Evolutionary conservation across 1,140 invertebrate species (phyloP).

Genomic region (Bombus impatiens): DNA sequence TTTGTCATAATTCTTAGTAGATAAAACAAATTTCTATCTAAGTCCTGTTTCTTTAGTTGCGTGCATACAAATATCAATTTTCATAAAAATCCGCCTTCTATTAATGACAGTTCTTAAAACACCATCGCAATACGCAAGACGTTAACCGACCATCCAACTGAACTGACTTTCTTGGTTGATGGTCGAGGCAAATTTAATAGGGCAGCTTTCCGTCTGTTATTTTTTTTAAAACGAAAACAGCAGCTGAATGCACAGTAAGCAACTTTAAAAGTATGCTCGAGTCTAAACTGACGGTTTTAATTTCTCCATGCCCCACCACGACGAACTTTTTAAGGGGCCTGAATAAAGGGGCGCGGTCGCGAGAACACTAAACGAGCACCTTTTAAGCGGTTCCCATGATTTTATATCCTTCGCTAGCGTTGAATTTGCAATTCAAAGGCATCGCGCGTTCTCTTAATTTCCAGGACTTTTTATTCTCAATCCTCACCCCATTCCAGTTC

Average conservation of each 20-base stretch:
- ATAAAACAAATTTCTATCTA: no score
- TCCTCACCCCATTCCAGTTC: no score
- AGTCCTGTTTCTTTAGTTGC: no score
- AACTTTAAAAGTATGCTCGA: conserved; percentile 12
- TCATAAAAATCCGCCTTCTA: no score
- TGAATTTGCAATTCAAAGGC: conserved; percentile 23
- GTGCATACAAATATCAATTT: no score
- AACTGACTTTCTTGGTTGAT: not conserved
- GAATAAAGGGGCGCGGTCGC: not conserved
- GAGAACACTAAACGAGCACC: conserved; percentile 25
- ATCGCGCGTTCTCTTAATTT: conserved; percentile 7
- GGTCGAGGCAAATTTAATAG: conserved; percentile 5
- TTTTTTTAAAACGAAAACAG: not conserved
- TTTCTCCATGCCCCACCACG: not conserved
- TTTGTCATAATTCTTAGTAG: no score
- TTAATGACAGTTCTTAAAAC: no score
- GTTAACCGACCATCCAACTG: not conserved
- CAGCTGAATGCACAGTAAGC: not conserved
- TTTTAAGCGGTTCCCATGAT: conserved; percentile 26
- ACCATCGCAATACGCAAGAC: not conserved
- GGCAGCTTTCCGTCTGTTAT: not conserved
- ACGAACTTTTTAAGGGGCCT: conserved; percentile 1
- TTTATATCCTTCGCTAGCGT: not conserved
- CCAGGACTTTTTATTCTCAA: not conserved
- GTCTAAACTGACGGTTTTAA: conserved; percentile 4